phyloP scores from a whole-genome alignment of 2,797 vertebrate genomes.

The Acestrorhynchus altus region DNA sequence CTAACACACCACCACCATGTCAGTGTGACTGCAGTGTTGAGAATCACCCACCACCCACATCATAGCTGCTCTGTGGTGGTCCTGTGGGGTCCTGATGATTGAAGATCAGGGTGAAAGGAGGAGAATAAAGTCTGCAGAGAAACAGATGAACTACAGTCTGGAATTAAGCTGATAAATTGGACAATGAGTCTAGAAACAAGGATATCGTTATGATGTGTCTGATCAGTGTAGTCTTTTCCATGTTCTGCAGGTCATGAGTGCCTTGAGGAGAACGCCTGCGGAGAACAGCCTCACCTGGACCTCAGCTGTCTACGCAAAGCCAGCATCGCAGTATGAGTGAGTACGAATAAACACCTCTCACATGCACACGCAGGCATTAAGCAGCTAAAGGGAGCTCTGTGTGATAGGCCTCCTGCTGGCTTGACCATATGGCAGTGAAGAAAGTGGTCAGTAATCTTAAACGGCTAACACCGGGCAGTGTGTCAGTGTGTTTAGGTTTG shows the following conservation, averaged over 20 bases:
- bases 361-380: slow-evolving; percentile 8
- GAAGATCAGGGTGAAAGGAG: no score
- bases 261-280: slow-evolving; percentile 73
- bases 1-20: no score
- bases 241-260: slow-evolving; percentile 80
- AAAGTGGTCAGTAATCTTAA: slow-evolving; percentile 25
- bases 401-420: slow-evolving; percentile 14
- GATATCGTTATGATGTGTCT: not conserved
- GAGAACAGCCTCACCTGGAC: slow-evolving; percentile 79
- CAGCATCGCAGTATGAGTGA: slow-evolving; percentile 79
- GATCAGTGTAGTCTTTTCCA: not conserved
- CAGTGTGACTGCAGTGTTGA: no score
- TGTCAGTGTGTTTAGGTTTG: slow-evolving; percentile 8
- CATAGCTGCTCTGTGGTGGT: no score
- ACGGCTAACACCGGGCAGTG: not conserved
- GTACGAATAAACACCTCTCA: slow-evolving; percentile 49
- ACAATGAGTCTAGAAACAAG: no score
- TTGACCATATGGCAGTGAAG: slow-evolving; percentile 29
- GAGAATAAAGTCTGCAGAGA: no score
- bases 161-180: no score
- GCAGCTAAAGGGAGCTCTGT: not conserved
- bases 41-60: no score
- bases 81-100: no score
- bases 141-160: no score
- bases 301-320: slow-evolving; percentile 56